Evolutionary conservation across 30 jellyfish, hydroid and myxozoan species (phyloP).

Genomic region (Rhopilema esculentum): DNA sequence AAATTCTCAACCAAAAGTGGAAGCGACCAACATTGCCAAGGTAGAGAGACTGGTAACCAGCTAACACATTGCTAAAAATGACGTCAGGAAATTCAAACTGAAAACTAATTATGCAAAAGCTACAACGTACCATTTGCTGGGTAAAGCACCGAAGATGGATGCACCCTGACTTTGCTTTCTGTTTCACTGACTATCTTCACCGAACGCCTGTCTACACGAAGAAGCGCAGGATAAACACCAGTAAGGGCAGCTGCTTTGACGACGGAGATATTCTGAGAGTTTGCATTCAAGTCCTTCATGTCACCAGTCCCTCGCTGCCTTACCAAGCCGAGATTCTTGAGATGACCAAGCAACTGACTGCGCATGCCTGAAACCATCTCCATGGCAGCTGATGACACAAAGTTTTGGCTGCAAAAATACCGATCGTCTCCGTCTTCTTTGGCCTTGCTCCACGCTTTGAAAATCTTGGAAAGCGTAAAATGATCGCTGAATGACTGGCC

Average conservation of each 20-base stretch:
- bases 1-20: too few species aligned
- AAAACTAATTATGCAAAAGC: background rate
- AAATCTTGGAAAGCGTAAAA: slow-evolving; percentile 76
- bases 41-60: too few species aligned
- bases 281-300: slow-evolving; percentile 83
- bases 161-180: slow-evolving; percentile 82
- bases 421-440: slow-evolving; percentile 81
- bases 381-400: slow-evolving; percentile 88
- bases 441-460: slow-evolving; percentile 90
- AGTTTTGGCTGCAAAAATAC: slow-evolving; percentile 76
- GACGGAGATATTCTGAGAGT: slow-evolving; percentile 83
- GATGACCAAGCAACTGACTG: slow-evolving; percentile 75
- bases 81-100: too few species aligned
- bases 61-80: too few species aligned
- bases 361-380: slow-evolving; percentile 95
- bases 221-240: slow-evolving; percentile 84
- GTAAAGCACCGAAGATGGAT: slow-evolving; percentile 85
- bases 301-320: slow-evolving; percentile 91
- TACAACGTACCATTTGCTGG: slow-evolving; percentile 47
- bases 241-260: slow-evolving; percentile 91
- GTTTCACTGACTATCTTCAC: slow-evolving; percentile 55
- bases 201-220: slow-evolving; percentile 79
- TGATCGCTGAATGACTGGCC: slow-evolving; percentile 88
- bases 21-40: too few species aligned
- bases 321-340: slow-evolving; percentile 79